Evolutionary conservation across 2,888 invertebrate genomes (phyloP).

Genomic region (Ommatoiulus sabulosus): DNA sequence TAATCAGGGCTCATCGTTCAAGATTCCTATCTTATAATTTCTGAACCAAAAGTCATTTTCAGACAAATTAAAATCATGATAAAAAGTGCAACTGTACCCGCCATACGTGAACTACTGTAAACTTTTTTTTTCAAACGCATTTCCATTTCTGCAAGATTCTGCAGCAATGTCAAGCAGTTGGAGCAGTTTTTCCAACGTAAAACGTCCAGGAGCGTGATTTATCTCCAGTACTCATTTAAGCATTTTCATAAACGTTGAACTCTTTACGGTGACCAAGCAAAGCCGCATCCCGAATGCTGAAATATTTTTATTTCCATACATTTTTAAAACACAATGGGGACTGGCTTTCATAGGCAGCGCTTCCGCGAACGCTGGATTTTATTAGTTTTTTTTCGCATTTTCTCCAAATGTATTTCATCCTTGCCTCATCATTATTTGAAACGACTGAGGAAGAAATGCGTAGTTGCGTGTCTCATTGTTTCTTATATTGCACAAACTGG

Average conservation of each 20-base stretch:
- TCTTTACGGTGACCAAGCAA: neutral
- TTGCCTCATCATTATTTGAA: neutral
- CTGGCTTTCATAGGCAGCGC: neutral
- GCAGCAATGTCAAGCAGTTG: too few relatives aligned
- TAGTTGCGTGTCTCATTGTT: neutral
- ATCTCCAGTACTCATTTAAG: neutral
- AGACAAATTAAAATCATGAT: too few relatives aligned
- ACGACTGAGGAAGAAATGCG: neutral
- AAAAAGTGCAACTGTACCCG: too few relatives aligned
- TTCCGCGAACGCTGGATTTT: neutral
- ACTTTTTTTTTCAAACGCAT: too few relatives aligned
- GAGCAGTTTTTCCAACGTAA: neutral
- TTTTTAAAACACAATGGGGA: neutral
- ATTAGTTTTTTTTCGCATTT: conserved; percentile 22
- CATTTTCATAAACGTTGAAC: neutral
- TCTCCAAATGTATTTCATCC: neutral
- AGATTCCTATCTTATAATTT: too few relatives aligned
- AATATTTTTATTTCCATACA: conserved; percentile 35
- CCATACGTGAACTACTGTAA: too few relatives aligned
- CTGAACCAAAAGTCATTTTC: too few relatives aligned
- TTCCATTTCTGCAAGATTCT: too few relatives aligned
- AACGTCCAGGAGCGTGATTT: neutral
- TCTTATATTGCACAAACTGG: conserved; percentile 25
- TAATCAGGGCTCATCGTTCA: too few relatives aligned
- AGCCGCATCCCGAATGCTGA: neutral